Evolutionary conservation across 2,888 invertebrate genomes (phyloP).

Genomic region (Poecilobothrus nobilitatus): DNA sequence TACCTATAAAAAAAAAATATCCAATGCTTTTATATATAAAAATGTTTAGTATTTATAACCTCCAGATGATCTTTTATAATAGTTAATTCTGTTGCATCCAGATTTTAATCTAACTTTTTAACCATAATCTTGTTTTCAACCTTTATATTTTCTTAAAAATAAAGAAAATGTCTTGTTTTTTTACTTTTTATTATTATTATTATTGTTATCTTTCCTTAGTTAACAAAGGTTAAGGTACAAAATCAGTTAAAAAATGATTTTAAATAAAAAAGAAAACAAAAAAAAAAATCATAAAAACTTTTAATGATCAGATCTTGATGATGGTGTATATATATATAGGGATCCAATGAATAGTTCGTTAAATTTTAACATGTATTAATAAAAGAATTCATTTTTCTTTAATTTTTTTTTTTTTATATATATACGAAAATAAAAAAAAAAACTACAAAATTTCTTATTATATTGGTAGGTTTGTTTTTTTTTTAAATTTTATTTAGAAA

Average conservation of each 20-base stretch:
- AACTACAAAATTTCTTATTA: no score
- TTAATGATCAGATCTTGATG: not conserved
- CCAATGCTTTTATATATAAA: not conserved
- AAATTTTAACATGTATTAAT: no score
- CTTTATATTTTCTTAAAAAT: not conserved
- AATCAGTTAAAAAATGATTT: conserved; percentile 1
- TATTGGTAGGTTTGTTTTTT: no score
- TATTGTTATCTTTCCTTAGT: not conserved
- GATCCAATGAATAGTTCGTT: no score
- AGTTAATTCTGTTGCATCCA: conserved; percentile 4
- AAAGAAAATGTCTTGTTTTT: not conserved
- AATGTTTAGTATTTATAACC: not conserved
- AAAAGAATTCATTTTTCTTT: no score
- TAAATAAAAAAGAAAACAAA: not conserved
- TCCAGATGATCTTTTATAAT: conserved; percentile 3
- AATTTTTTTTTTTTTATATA: no score
- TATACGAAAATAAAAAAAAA: no score
- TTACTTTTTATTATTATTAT: not conserved
- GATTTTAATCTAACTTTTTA: conserved; percentile 2
- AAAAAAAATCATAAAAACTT: not conserved
- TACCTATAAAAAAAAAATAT: not conserved
- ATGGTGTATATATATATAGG: not conserved
- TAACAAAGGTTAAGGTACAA: not conserved
- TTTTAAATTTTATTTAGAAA: no score
- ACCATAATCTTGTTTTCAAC: conserved; percentile 6